Percentiles rank a stretch among this genome's conserved stretches.
These are phyloP conservation scores for Ormyrus nitidulus DNA, from an alignment of 2,888 invertebrate genomes.

Conservation along the genomic window DNA sequence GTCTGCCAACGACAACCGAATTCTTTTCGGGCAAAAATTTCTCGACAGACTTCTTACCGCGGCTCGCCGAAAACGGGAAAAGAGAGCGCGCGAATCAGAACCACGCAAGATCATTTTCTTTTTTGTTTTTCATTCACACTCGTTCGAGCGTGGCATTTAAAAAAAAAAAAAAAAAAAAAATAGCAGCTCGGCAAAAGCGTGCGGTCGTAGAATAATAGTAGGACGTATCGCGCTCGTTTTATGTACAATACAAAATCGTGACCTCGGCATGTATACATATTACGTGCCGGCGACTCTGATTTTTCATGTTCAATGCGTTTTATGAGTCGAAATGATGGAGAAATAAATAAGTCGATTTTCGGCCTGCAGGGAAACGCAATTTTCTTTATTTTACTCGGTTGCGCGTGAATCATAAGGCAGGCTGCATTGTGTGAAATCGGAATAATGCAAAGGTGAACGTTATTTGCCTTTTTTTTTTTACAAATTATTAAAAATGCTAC, in stretches of 20 bases:
- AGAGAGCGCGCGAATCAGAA: neutral
- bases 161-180: neutral
- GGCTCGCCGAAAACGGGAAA: neutral
- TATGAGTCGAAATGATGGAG: neutral
- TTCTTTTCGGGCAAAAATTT: too few relatives aligned
- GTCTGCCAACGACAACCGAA: too few relatives aligned
- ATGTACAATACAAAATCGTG: conserved; percentile 7
- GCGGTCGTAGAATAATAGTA: neutral
- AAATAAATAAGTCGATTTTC: neutral
- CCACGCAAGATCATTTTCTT: neutral
- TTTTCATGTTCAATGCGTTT: neutral
- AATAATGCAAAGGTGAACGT: too few relatives aligned
- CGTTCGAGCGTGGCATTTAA: conserved; percentile 28
- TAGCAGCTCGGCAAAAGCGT: neutral
- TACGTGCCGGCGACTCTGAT: neutral
- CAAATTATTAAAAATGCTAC: too few relatives aligned
- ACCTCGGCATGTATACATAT: too few relatives aligned
- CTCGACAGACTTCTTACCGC: too few relatives aligned
- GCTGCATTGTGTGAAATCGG: too few relatives aligned
- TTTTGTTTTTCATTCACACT: conserved; percentile 1
- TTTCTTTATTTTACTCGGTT: too few relatives aligned
- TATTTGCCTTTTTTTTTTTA: too few relatives aligned
- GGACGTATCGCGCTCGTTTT: neutral
- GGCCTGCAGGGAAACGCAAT: neutral
- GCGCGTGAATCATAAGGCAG: too few relatives aligned